Percentiles rank a stretch among this genome's conserved stretches.
These are phyloP conservation scores for Dasysyrphus albostriatus DNA, from an alignment of 2,888 invertebrate species.

Conservation along the genomic window DNA sequence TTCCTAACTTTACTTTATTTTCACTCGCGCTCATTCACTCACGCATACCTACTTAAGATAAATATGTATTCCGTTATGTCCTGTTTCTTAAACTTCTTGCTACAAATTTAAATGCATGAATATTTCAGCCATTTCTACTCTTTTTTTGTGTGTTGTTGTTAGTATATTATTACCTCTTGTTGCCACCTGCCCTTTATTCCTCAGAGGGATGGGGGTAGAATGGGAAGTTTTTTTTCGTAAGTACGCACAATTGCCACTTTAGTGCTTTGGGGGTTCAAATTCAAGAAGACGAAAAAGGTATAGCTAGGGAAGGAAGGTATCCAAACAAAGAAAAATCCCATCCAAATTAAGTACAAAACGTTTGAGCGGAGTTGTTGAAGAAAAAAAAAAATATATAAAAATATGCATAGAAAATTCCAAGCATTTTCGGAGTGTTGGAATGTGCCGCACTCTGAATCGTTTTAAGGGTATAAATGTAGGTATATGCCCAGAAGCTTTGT, in stretches of 20 bases:
- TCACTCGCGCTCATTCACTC: slow-evolving; percentile 47
- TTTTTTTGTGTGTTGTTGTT: slow-evolving; percentile 17
- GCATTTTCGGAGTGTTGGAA: slow-evolving; percentile 63
- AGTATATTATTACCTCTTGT: slow-evolving; percentile 24
- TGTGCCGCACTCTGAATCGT: slow-evolving; percentile 48
- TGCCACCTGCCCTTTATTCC: slow-evolving; percentile 49
- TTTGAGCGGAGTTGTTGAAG: slow-evolving; percentile 55
- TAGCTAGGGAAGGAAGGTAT: background rate
- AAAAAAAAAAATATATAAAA: background rate
- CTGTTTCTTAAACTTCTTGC: slow-evolving; percentile 33
- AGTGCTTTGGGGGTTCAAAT: slow-evolving; percentile 61
- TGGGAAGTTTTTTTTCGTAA: slow-evolving; percentile 5
- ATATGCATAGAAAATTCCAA: slow-evolving; percentile 56
- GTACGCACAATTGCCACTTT: slow-evolving; percentile 74
- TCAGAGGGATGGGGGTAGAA: background rate
- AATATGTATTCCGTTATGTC: slow-evolving; percentile 28
- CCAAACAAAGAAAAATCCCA: slow-evolving; percentile 53
- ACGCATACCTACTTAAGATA: slow-evolving; percentile 51
- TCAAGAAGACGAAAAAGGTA: slow-evolving; percentile 41
- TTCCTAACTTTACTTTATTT: slow-evolving; percentile 53
- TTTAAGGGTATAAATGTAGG: slow-evolving; percentile 27
- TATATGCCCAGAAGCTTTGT: slow-evolving; percentile 26
- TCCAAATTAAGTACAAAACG: slow-evolving; percentile 68
- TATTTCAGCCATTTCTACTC: slow-evolving; percentile 64
- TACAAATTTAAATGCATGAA: slow-evolving; percentile 69